phyloP scores from a whole-genome alignment of 2,888 invertebrate species.

The Orthosia cruda region DNA sequence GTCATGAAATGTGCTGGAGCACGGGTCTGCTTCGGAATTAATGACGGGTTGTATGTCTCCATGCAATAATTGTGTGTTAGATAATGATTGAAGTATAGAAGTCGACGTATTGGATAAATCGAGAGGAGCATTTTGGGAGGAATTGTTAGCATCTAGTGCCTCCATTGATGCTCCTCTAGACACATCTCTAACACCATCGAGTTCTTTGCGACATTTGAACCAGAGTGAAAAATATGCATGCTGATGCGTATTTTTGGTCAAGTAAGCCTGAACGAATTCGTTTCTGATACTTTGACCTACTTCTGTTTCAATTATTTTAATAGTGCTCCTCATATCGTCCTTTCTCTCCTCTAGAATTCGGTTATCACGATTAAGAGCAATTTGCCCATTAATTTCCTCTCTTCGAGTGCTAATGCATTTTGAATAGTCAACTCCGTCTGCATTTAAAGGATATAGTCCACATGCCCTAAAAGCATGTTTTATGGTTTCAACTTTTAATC shows the following conservation, averaged over 20 bases:
- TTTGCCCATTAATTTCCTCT: slow-evolving; percentile 30
- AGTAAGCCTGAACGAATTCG: slow-evolving; percentile 21
- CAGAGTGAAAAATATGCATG: slow-evolving; percentile 27
- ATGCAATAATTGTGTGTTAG: slow-evolving; percentile 17
- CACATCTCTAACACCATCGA: slow-evolving; percentile 23
- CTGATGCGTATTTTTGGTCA: slow-evolving; percentile 16
- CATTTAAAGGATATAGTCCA: slow-evolving; percentile 32
- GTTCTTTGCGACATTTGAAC: slow-evolving; percentile 19
- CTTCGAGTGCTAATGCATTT: slow-evolving; percentile 39
- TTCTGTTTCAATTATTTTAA: slow-evolving; percentile 34
- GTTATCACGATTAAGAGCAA: not conserved
- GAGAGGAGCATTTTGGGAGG: slow-evolving; percentile 25
- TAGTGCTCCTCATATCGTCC: slow-evolving; percentile 29
- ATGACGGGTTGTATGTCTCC: slow-evolving; percentile 12
- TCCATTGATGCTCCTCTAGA: slow-evolving; percentile 18
- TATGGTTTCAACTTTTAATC: slow-evolving; percentile 16
- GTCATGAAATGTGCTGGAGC: not conserved
- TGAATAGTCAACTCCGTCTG: slow-evolving; percentile 33
- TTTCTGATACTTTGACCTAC: slow-evolving; percentile 17
- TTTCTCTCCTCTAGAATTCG: slow-evolving; percentile 23
- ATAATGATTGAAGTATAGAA: slow-evolving; percentile 12
- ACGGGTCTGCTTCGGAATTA: slow-evolving; percentile 22
- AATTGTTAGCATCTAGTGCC: slow-evolving; percentile 11
- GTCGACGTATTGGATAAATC: slow-evolving; percentile 32
- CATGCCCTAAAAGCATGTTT: slow-evolving; percentile 34